phyloP scores from a whole-genome alignment of 2,113 vertebrate species.

The Arothron firmamentum region DNA sequence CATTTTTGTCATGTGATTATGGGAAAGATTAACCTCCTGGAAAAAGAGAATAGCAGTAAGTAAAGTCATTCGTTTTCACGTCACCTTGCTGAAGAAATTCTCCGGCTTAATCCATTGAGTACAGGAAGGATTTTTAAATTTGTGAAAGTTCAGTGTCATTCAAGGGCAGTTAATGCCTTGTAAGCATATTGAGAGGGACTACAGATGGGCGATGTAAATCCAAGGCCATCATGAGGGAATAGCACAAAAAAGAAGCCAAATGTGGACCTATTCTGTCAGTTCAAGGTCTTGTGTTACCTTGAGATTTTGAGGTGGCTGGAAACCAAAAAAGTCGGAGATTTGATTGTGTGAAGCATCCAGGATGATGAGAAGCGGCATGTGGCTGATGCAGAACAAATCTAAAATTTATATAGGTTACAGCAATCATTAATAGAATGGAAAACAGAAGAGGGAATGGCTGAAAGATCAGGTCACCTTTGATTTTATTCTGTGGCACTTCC shows the following conservation, averaged over 20 bases:
- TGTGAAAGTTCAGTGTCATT: constrained; percentile 45
- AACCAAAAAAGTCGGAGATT: constrained; percentile 82
- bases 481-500: constrained; percentile 68
- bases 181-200: constrained; percentile 61
- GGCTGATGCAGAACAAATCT: constrained; percentile 89
- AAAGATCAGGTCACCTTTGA: background rate
- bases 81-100: constrained; percentile 10
- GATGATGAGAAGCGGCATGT: constrained; percentile 84
- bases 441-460: background rate
- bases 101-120: constrained; percentile 13
- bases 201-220: constrained; percentile 67
- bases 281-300: constrained; percentile 76
- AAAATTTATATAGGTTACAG: background rate
- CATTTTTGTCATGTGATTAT: constrained; percentile 85
- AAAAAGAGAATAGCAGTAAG: constrained; percentile 14
- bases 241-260: constrained; percentile 48
- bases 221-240: constrained; percentile 53
- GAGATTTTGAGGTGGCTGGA: constrained; percentile 84
- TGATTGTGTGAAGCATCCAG: constrained; percentile 85
- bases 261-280: constrained; percentile 55
- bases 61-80: constrained; percentile 9
- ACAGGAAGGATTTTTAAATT: constrained; percentile 17
- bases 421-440: constrained; percentile 19
- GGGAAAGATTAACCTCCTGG: constrained; percentile 89
- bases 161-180: constrained; percentile 56